phyloP scores from a whole-genome alignment of 2,888 invertebrate genomes.

The Dermolepida albohirtum region DNA sequence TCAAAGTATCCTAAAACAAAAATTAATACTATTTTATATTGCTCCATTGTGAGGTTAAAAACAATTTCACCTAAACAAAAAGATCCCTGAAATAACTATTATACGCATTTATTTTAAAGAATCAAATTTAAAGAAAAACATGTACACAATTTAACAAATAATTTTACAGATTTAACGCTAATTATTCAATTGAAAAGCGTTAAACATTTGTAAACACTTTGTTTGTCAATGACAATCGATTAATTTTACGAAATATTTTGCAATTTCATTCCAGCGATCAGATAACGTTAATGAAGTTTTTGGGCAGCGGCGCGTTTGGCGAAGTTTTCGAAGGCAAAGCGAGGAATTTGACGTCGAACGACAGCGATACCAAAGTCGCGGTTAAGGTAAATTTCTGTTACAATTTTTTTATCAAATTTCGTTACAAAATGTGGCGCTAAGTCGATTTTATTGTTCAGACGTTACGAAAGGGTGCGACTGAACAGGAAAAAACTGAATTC shows the following conservation, averaged over 20 bases:
- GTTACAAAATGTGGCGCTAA: not conserved
- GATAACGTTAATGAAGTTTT: conserved; percentile 86
- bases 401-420: not conserved
- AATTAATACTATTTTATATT: no score
- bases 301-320: conserved; percentile 97
- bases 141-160: no score
- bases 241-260: not conserved
- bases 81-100: no score
- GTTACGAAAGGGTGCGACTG: conserved; percentile 89
- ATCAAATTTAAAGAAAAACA: no score
- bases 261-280: conserved; percentile 70
- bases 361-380: conserved; percentile 81
- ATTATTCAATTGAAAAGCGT: no score
- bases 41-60: no score
- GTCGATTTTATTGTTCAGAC: conserved; percentile 71
- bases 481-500: conserved; percentile 92
- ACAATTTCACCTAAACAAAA: no score
- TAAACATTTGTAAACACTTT: no score
- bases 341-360: conserved; percentile 69
- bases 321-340: conserved; percentile 96
- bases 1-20: no score
- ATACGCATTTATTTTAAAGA: no score
- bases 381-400: conserved; percentile 75
- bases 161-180: no score
- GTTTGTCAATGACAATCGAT: no score